Evolutionary conservation across 2,888 invertebrate genomes (phyloP).

Genomic region (Hermaeophaga mercurialis): DNA sequence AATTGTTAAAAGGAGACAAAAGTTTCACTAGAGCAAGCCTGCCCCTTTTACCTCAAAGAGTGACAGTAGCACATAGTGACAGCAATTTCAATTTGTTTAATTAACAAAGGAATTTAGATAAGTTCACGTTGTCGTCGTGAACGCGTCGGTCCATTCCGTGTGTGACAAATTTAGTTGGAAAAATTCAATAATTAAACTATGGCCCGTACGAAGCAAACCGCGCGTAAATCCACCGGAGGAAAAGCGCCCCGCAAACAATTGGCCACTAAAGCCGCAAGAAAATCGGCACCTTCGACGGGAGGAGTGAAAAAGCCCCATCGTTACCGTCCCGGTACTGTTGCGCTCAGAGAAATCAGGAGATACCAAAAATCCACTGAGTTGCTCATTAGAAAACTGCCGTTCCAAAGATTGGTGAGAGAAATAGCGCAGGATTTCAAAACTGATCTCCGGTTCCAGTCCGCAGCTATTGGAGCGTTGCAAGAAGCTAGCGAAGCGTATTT

Average conservation of each 20-base stretch:
- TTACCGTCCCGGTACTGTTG: constrained; percentile 96
- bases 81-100: too few species aligned
- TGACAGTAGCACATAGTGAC: too few species aligned
- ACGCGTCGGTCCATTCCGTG: not conserved
- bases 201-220: constrained; percentile 98
- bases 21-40: too few species aligned
- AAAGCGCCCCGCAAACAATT: constrained; percentile 94
- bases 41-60: too few species aligned
- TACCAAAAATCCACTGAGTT: constrained; percentile 96
- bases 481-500: constrained; percentile 60
- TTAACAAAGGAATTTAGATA: too few species aligned
- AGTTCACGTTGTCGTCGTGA: constrained; percentile 25
- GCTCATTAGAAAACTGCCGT: constrained; percentile 81
- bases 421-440: constrained; percentile 47
- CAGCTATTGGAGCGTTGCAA: constrained; percentile 59
- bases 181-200: constrained; percentile 61
- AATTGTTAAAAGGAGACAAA: too few species aligned
- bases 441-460: constrained; percentile 48
- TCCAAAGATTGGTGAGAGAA: constrained; percentile 58
- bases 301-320: constrained; percentile 97
- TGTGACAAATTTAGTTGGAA: constrained; percentile 5
- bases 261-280: constrained; percentile 94
- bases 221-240: constrained; percentile 95
- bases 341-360: constrained; percentile 94
- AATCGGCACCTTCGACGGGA: constrained; percentile 92